phyloP scores from a whole-genome alignment of 2,797 vertebrate species.

The Crocodylus rhombifer region DNA sequence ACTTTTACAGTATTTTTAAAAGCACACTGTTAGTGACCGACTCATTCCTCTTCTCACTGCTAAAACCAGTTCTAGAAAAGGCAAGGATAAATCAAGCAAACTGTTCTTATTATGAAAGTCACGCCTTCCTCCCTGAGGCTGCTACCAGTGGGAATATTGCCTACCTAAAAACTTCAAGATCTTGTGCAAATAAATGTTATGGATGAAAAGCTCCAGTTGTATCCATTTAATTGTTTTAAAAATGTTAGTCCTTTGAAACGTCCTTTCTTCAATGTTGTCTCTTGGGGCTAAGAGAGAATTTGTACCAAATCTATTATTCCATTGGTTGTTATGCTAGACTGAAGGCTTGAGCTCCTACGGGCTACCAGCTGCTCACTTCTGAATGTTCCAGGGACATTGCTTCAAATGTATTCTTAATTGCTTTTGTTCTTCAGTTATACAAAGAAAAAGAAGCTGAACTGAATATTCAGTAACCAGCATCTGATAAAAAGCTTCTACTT shows the following conservation, averaged over 20 bases:
- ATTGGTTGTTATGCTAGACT: background rate
- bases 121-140: background rate
- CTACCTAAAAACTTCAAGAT: background rate
- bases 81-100: background rate
- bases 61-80: background rate
- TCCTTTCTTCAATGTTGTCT: background rate
- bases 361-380: background rate
- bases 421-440: background rate
- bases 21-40: background rate
- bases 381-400: background rate
- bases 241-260: background rate
- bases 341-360: background rate
- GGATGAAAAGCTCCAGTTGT: background rate
- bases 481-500: background rate
- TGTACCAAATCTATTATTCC: slow-evolving; percentile 21
- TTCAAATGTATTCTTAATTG: background rate
- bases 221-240: background rate
- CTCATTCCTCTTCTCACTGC: background rate
- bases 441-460: background rate
- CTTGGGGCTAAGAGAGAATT: background rate
- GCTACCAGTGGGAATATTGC: background rate
- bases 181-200: too few species aligned
- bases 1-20: background rate
- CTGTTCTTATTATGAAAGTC: background rate
- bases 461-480: background rate